These are phyloP conservation scores for Pogoniulus pusillus DNA, from an alignment of 2,797 vertebrate genomes.

Conservation along the genomic window DNA sequence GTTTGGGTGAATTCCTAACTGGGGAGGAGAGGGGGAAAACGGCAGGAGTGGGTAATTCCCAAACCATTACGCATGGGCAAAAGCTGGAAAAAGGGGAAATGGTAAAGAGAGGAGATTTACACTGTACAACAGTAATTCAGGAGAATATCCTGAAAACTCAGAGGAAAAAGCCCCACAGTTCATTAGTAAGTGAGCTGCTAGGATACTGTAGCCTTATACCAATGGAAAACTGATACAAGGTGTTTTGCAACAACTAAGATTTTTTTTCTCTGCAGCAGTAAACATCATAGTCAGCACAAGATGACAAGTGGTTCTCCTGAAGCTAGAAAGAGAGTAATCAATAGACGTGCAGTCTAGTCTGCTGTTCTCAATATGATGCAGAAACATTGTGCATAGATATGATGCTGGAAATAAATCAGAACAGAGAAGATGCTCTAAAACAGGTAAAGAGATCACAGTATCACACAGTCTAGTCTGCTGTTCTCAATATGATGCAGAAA, in stretches of 20 bases:
- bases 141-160: constrained; percentile 54
- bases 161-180: constrained; percentile 63
- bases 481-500: constrained; percentile 42
- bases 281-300: constrained; percentile 63
- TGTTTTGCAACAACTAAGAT: constrained; percentile 67
- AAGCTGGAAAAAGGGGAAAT: constrained; percentile 35
- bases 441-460: constrained; percentile 32
- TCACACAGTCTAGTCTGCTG: no score
- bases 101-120: constrained; percentile 16
- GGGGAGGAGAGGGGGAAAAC: no score
- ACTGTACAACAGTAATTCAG: constrained; percentile 53
- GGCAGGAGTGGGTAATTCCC: no score
- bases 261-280: constrained; percentile 38
- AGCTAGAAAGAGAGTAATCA: constrained; percentile 60
- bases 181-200: constrained; percentile 61
- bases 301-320: constrained; percentile 72
- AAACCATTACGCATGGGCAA: no score
- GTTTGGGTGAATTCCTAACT: no score
- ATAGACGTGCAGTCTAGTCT: constrained; percentile 32
- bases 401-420: constrained; percentile 57
- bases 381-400: constrained; percentile 39
- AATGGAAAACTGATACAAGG: no score
- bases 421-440: constrained; percentile 18
- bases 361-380: constrained; percentile 7
- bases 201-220: constrained; percentile 69